Evolutionary conservation across 2,113 vertebrate species (phyloP).

Genomic region (Zapus hudsonius): DNA sequence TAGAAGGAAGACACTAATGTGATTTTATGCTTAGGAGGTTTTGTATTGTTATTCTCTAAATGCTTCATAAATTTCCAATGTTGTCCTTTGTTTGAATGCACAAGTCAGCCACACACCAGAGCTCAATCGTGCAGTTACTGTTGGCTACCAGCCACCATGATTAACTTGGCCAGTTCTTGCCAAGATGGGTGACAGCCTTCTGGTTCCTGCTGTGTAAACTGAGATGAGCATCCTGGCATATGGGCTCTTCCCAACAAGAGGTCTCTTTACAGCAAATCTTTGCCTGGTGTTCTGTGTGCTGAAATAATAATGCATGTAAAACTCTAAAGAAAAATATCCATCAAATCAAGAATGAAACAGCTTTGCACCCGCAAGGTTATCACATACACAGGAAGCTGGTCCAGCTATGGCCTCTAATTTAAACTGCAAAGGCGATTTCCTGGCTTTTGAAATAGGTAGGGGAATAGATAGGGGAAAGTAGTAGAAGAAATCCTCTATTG

Average conservation of each 20-base stretch:
- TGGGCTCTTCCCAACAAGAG: constrained; percentile 53
- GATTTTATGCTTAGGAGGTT: not conserved
- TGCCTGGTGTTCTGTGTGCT: not conserved
- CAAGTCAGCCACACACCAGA: constrained; percentile 54
- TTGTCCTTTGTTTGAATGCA: constrained; percentile 53
- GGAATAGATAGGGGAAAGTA: not conserved
- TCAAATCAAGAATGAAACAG: constrained; percentile 18
- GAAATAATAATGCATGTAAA: constrained; percentile 45
- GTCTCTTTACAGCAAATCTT: constrained; percentile 64
- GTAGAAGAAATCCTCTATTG: not conserved
- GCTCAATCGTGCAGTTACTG: constrained; percentile 18
- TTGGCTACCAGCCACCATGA: constrained; percentile 59
- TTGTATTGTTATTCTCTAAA: not conserved
- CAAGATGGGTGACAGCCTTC: constrained; percentile 50
- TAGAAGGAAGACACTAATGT: not conserved
- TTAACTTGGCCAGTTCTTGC: constrained; percentile 56
- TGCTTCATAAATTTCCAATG: constrained; percentile 63
- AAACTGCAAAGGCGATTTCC: constrained; percentile 45
- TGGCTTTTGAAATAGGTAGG: constrained; percentile 61
- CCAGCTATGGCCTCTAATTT: constrained; percentile 13
- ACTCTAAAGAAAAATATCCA: not conserved
- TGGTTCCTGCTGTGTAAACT: constrained; percentile 54
- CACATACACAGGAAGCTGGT: constrained; percentile 8
- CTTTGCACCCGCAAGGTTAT: not conserved
- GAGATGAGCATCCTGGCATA: constrained; percentile 58